Evolutionary conservation across 1,140 invertebrate species (phyloP).

Genomic region (Pseudomyrmex pallidus): DNA sequence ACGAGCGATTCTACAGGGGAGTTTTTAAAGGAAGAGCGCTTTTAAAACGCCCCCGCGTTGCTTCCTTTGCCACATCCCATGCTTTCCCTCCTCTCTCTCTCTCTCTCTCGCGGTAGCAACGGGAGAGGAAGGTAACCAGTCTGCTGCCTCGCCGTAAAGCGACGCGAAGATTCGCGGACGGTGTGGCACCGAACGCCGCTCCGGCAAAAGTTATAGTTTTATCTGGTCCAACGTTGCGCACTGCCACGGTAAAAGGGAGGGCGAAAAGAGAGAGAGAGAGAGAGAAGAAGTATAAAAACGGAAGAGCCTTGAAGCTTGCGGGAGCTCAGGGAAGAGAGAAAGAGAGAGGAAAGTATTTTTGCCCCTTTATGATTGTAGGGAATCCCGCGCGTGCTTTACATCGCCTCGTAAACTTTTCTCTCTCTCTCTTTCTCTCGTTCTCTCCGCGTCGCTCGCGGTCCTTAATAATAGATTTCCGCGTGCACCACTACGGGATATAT

Average conservation of each 20-base stretch:
- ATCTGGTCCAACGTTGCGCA: constrained; percentile 32
- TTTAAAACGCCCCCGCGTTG: constrained; percentile 57
- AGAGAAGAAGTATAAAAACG: constrained; percentile 58
- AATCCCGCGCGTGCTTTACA: constrained; percentile 75
- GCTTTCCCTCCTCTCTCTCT: background rate
- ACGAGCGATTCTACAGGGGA: constrained; percentile 51
- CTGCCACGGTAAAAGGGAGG: constrained; percentile 29
- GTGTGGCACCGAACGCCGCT: constrained; percentile 35
- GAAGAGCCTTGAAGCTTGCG: constrained; percentile 39
- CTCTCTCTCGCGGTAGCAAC: constrained; percentile 13
- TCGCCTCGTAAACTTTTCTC: constrained; percentile 72
- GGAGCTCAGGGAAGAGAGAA: constrained; percentile 1
- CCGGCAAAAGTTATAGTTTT: constrained; percentile 65
- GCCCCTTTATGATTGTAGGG: constrained; percentile 73
- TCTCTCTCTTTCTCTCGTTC: too few relatives aligned
- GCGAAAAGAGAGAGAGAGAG: background rate
- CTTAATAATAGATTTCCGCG: constrained; percentile 76
- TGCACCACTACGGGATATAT: constrained; percentile 30
- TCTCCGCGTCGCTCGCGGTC: constrained; percentile 56
- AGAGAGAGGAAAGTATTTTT: constrained; percentile 57
- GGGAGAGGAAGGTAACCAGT: constrained; percentile 18
- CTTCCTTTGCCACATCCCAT: background rate
- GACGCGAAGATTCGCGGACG: constrained; percentile 42
- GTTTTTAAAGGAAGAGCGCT: constrained; percentile 59
- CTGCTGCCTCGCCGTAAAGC: constrained; percentile 41